These are phyloP conservation scores for Halocynthia aurantium DNA, from an alignment of 23 tunicate genomes.

Conservation along the genomic window DNA sequence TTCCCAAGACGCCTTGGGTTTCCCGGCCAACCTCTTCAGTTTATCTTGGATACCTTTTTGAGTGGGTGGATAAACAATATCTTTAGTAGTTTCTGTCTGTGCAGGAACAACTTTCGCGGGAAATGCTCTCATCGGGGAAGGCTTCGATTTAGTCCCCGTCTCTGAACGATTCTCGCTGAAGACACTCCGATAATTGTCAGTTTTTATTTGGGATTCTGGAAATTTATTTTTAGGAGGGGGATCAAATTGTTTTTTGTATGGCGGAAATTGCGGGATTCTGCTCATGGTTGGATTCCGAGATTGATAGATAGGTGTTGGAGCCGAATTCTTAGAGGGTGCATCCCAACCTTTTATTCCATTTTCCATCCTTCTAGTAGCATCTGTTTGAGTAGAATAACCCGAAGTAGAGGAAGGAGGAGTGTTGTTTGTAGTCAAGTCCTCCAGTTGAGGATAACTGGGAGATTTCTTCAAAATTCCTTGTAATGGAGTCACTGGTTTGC, in stretches of 20 bases:
- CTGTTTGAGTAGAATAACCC: constrained; percentile 23
- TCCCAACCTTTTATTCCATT: neutral
- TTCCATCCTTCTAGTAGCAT: constrained; percentile 1
- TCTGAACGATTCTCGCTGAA: too few species aligned
- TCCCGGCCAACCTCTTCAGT: constrained; percentile 13
- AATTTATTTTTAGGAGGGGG: too few species aligned
- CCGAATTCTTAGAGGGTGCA: neutral
- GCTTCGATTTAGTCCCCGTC: too few species aligned
- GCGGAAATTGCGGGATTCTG: neutral
- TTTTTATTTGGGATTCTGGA: too few species aligned
- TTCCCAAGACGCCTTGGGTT: constrained; percentile 23
- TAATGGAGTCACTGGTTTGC: neutral
- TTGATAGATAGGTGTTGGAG: neutral
- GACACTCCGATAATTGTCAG: too few species aligned
- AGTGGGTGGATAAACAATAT: neutral
- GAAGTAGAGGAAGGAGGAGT: constrained; percentile 13
- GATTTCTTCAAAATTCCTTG: constrained; percentile 13
- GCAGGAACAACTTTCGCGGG: neutral
- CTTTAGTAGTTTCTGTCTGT: neutral
- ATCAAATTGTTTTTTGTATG: neutral
- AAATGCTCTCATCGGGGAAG: neutral
- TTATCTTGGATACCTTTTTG: constrained; percentile 9
- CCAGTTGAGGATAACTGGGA: neutral
- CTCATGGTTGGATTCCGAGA: neutral
- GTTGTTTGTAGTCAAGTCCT: too few species aligned